Base-by-base conservation (phyloP, 2,113 vertebrate species). In the Opisthocomus hoazin region DNA sequence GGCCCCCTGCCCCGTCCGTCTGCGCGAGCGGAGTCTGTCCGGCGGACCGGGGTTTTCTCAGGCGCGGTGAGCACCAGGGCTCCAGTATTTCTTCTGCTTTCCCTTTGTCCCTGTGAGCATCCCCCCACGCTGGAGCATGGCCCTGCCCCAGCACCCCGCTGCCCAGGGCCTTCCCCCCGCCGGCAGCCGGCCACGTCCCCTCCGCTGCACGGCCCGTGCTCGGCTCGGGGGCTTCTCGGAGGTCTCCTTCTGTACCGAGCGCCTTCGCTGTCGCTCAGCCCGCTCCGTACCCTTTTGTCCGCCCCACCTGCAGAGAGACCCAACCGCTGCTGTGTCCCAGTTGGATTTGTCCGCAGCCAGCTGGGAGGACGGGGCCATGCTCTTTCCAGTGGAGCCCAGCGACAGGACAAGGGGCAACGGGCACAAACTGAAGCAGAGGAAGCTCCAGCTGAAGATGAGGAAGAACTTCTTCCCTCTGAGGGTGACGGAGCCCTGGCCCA, bases 111-210 rank as follows among this genome's bases (percentile, higher is more conserved):
- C 80, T 8, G 12, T 2, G 30, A 73, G 58, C 65, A 57, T 57
- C 45, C 10, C 53, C 30, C 23, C 37, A 7, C 3, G 3, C 48
- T 1, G 0, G 15, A 20, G 36, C 57, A 10, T 1, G 20, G 48
- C 70, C 75, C 54, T 82, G 70, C 22, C 74, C 91, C 69, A 22
- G 15, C 45, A 60, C 45, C 53, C 57, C 41, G 4, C 46, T 22
- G 32, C 24, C 0, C 16, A 39, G 54, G 24, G 56, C 45, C 89
- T n/a, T 81, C 76, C 41, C 82, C 9, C 27, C 81, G 30, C 60
- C 21, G 8, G n/a, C 51, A 37, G 10, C 6, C 5, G 3, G 48
- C 30, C 60, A 23, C 15, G 0, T 23, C 37, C 37, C n/a, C 19
- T 63, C 30, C 5, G 0, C 36, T 45, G 30, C 53, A 27, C 0